Percentiles rank a stretch among this genome's conserved stretches.
phyloP scores from a whole-genome alignment of 2,797 vertebrate species.

The Taeniopygia guttata region DNA sequence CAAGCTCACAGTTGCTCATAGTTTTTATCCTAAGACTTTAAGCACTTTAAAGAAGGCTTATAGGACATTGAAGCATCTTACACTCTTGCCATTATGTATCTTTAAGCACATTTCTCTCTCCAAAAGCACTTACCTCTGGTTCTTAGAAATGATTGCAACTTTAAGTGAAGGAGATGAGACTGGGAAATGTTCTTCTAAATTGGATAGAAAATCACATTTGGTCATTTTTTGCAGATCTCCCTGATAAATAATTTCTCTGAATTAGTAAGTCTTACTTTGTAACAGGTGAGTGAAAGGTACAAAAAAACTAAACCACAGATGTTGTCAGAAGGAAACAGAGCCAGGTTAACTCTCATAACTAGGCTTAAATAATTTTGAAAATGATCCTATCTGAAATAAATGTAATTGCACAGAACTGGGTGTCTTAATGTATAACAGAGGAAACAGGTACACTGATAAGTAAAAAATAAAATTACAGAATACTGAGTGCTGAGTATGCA shows the following conservation, averaged over 20 bases:
- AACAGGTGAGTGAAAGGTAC: background rate
- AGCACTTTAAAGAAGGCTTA: background rate
- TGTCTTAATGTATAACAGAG: background rate
- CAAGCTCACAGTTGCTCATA: background rate
- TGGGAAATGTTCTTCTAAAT: background rate
- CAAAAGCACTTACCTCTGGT: background rate
- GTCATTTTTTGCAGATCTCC: background rate
- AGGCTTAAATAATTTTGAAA: constrained; percentile 8
- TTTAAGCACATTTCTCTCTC: background rate
- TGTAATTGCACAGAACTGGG: background rate
- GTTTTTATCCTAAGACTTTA: background rate
- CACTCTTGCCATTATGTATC: background rate
- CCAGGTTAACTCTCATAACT: background rate
- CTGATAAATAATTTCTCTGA: background rate
- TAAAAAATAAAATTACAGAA: background rate
- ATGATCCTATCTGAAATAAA: background rate
- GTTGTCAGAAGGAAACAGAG: constrained; percentile 6
- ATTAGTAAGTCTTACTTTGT: background rate
- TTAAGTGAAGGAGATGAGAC: background rate
- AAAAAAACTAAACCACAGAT: background rate
- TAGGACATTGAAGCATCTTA: background rate
- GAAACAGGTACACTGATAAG: background rate
- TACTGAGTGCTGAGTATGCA: background rate
- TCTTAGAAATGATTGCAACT: background rate
- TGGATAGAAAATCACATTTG: background rate